Evolutionary conservation across 2,797 vertebrate genomes (phyloP).

Genomic region (Anas bahamensis): DNA sequence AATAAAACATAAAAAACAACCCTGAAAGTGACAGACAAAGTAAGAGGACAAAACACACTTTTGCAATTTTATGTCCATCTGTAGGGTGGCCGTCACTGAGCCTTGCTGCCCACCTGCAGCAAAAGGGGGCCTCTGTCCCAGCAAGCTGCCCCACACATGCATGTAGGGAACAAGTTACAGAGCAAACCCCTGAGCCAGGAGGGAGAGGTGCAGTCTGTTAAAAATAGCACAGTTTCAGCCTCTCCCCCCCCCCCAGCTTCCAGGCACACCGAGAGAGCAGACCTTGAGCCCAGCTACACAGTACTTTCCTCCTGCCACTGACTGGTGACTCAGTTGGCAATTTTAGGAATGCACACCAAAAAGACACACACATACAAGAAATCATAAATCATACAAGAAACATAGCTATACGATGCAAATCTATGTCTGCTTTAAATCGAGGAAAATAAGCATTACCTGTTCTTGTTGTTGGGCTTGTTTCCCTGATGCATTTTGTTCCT

Average conservation of each 20-base stretch:
- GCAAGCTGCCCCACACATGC: not conserved
- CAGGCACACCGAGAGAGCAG: conserved; percentile 1
- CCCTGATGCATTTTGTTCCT: conserved; percentile 85
- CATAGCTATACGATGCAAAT: not conserved
- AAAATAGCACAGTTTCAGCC: conserved; percentile 51
- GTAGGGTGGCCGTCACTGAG: not conserved
- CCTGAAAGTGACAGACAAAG: not conserved
- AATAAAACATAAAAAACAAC: not conserved
- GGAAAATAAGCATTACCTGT: conserved; percentile 84
- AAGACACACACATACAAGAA: too few relatives aligned
- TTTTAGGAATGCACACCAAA: not conserved
- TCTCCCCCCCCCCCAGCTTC: not conserved
- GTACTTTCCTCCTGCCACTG: conserved; percentile 22
- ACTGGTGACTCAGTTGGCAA: conserved; percentile 42
- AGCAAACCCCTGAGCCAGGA: conserved; percentile 26
- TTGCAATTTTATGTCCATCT: not conserved
- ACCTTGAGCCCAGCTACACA: conserved; percentile 43
- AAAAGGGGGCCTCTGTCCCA: conserved; percentile 36
- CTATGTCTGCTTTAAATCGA: conserved; percentile 37
- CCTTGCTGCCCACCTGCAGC: not conserved
- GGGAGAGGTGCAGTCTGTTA: conserved; percentile 30
- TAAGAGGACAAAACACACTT: not conserved
- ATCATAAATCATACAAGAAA: not conserved
- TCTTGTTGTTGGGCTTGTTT: conserved; percentile 89
- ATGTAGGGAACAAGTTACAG: conserved; percentile 21